Base-by-base conservation (phyloP, 2,113 vertebrate species). In the Fukomys damarensis region DNA sequence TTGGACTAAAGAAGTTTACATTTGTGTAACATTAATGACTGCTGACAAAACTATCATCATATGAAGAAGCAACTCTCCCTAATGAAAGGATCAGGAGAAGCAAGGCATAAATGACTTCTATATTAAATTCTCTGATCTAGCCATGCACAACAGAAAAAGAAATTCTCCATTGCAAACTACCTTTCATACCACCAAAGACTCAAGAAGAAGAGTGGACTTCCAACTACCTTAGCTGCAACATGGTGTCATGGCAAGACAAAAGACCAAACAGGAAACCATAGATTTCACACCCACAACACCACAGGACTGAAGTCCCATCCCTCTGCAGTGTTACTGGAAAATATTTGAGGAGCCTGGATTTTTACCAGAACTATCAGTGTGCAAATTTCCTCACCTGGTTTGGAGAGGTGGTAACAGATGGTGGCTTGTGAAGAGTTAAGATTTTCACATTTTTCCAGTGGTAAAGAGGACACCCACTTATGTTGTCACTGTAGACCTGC, bases 261-360 rank as follows among this genome's bases (percentile, higher is more conserved):
- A 76, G 28, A 13, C 1, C 7, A 26, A 56, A 35, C 0, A 56
- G 2, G 16, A 7, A 35, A 4, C 0, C 7, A 5, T 0, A 3
- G 38, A 3, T 19, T 74, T 61, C 30, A 46, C 5, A 0, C 2
- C 14, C 2, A 58, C 2, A 8, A 58, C 2, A 8, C 20, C 30
- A 19, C 32, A 2, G 17, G 35, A 14, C 63, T 9, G 5, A 61
- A 19, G 41, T 2, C 35, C 1, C 43, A 1, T 1, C 3, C 20
- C 1, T 43, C 4, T 3, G 13, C 22, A 68, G 17, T 17, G 52
- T 30, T 41, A 46, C 1, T 46, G n/a, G 49, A 77, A 19, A 87
- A n/a, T 0, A 28, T 4, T 6, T 9, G 35, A 65, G 10, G 4
- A 61, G 4, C 3, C 12, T 72, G 59, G 30, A 41, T 46, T 32